Percentiles rank a stretch among this genome's conserved stretches.
phyloP scores from a whole-genome alignment of 2,888 invertebrate species.

The Prenolepis imparis region DNA sequence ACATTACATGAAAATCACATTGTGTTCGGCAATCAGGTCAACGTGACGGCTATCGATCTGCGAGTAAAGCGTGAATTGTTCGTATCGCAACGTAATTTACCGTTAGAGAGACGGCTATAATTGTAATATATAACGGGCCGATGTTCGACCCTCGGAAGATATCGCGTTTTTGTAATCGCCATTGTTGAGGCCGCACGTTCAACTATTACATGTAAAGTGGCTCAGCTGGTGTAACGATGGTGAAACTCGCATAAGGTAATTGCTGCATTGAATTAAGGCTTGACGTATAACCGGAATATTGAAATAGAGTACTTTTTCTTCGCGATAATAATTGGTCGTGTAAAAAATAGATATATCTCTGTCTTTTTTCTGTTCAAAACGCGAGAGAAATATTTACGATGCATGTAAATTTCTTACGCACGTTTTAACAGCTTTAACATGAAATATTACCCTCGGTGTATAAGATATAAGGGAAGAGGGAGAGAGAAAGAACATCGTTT shows the following conservation, averaged over 20 bases:
- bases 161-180: slow-evolving; percentile 77
- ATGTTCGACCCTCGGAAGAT: slow-evolving; percentile 62
- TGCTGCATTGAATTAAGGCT: slow-evolving; percentile 21
- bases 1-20: slow-evolving; percentile 8
- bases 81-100: slow-evolving; percentile 63
- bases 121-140: slow-evolving; percentile 68
- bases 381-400: background rate
- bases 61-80: slow-evolving; percentile 42
- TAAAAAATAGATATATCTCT: background rate
- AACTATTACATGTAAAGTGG: slow-evolving; percentile 48
- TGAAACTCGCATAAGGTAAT: slow-evolving; percentile 18
- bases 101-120: slow-evolving; percentile 56
- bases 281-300: slow-evolving; percentile 1
- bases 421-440: background rate
- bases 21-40: background rate
- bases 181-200: slow-evolving; percentile 38
- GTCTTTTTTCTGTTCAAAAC: background rate
- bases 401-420: background rate
- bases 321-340: background rate
- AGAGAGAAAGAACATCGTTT: background rate
- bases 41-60: slow-evolving; percentile 47
- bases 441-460: background rate
- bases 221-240: slow-evolving; percentile 8
- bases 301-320: background rate
- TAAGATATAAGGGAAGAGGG: background rate